phyloP scores from a whole-genome alignment of 2,113 vertebrate species.

The Opisthocomus hoazin region DNA sequence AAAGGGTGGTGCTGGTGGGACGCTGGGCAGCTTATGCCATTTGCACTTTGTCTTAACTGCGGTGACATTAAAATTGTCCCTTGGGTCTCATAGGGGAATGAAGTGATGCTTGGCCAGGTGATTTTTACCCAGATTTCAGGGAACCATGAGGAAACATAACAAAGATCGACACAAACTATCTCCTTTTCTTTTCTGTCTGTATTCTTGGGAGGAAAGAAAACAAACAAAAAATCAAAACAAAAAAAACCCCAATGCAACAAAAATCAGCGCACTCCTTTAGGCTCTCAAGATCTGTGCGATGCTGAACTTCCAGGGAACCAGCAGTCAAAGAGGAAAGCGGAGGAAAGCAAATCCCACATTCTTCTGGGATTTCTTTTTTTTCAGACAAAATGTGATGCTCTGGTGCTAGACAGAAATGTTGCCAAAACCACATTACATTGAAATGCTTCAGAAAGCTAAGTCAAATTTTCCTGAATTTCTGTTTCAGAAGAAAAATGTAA shows the following conservation, averaged over 20 bases:
- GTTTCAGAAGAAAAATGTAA: background rate
- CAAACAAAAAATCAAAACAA: background rate
- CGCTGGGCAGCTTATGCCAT: background rate
- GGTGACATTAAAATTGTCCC: fast-evolving
- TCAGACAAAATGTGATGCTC: background rate
- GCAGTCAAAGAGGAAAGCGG: background rate
- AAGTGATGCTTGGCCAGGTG: background rate
- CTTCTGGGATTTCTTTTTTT: background rate
- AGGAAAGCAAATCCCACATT: background rate
- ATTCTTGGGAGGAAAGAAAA: background rate
- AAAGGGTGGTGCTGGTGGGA: background rate
- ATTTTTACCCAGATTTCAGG: background rate
- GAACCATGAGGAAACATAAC: background rate
- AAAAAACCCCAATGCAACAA: background rate
- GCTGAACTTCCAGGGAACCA: background rate
- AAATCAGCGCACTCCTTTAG: background rate
- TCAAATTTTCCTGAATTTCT: background rate
- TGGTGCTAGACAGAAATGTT: background rate
- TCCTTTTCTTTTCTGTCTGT: background rate
- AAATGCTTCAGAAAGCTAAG: background rate
- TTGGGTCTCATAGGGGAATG: background rate
- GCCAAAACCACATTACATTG: background rate
- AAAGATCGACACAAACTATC: fast-evolving
- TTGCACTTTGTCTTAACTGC: background rate
- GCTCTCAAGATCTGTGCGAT: background rate